Percentiles rank a stretch among this genome's conserved stretches.
Evolutionary conservation across 2,113 vertebrate species (phyloP).

Genomic region (Archilochus colubris): DNA sequence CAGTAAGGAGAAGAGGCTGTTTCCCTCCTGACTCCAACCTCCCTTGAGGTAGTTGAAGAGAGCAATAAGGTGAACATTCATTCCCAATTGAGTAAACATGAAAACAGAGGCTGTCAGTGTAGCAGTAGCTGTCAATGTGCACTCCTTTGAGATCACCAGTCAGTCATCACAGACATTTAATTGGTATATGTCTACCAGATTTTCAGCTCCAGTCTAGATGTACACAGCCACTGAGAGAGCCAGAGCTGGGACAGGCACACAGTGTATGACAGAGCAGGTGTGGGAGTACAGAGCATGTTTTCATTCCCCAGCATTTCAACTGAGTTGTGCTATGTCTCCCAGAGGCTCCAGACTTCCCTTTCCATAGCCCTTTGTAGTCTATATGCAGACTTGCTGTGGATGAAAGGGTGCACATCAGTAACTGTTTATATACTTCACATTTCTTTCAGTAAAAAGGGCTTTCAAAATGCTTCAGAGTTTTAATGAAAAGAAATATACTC

Average conservation of each 20-base stretch:
- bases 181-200: fast-evolving
- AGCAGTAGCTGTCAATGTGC: background rate
- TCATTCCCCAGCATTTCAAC: background rate
- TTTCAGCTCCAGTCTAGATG: background rate
- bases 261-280: background rate
- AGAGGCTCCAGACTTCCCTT: background rate
- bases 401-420: background rate
- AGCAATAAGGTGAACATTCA: background rate
- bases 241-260: background rate
- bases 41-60: no score
- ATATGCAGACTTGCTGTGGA: background rate
- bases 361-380: background rate
- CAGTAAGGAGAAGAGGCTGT: no score
- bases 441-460: background rate
- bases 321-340: background rate
- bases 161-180: background rate
- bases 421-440: background rate
- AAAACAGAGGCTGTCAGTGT: background rate
- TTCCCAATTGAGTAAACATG: background rate
- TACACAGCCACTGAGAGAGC: background rate
- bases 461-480: background rate
- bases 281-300: background rate
- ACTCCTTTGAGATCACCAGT: background rate
- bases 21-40: no score
- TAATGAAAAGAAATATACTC: background rate